Evolutionary conservation across 1,140 invertebrate genomes (phyloP), one percentile per base, ranked within the genome.

Genomic region (Proales similis): DNA sequence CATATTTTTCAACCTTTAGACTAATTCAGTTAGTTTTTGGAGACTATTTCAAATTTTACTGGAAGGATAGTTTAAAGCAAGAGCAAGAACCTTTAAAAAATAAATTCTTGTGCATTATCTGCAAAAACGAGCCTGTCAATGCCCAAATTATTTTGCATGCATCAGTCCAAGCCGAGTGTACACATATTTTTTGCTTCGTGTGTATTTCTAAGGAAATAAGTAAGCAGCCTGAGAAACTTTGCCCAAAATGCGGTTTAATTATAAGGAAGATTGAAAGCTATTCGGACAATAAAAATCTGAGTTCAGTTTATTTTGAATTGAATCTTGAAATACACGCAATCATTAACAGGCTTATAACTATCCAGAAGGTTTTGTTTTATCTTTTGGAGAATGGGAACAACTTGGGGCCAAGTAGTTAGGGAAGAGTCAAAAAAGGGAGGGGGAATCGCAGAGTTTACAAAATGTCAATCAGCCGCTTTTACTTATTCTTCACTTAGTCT

Each of bases 381-480:
- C 45, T 26, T 24, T 11, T 32, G 32, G 33, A 22, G 19, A 27
- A 57, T 57, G 51, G 51, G 51, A 42, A 57, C 51, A 27, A 19
- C 26, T 42, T 57, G 51, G 51, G 51, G 51, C 14, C 51, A 57
- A 57, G 32, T 57, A 26, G 51, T 57, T 4, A 57, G 20, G 19
- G 51, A 57, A 42, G 51, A 57, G 7, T 42, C 36, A 20, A 57
- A 57, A 42, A 57, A 26, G 19, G 45, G 20, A 12, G 27, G 27
- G 12, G 51, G 51, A 11, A 57, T 57, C 27, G 51, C 38, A 12
- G 51, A 57, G 20, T 57, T 42, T 57, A 57, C 51, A 3, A 57
- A 57, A 20, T 57, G 51, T 22, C 51, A 57, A 42, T 57, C 51
- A 20, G 51, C 51, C 3, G 51, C 45, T 9, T 57, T 57, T 42